phyloP scores from a whole-genome alignment of 30 jellyfish, hydroid and myxozoan species.

The Phacellophora camtschatica region DNA sequence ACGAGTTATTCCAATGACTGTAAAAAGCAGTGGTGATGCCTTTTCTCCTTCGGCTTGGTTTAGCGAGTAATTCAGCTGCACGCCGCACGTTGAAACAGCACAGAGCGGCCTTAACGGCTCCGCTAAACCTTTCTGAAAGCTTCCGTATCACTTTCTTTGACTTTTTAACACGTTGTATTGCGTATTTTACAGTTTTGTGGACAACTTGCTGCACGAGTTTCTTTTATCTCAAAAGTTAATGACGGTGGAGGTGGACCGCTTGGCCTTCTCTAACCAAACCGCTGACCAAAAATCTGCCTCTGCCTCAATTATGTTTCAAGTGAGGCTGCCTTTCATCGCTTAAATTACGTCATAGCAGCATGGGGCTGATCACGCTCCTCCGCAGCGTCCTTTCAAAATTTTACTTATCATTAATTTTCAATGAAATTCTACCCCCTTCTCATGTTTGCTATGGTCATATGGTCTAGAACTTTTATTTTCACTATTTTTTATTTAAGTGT shows the following conservation, averaged over 20 bases:
- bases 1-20: neutral
- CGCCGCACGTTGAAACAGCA: neutral
- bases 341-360: neutral
- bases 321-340: neutral
- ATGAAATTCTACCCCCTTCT: no score
- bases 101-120: neutral
- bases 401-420: no score
- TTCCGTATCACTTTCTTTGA: neutral
- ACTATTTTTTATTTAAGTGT: no score
- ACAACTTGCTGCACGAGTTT: neutral
- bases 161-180: neutral
- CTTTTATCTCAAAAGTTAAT: neutral
- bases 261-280: constrained; percentile 43
- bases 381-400: no score
- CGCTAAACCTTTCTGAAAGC: neutral
- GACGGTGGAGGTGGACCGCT: constrained; percentile 58
- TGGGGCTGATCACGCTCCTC: neutral
- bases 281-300: constrained; percentile 35
- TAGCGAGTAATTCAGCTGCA: neutral
- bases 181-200: neutral
- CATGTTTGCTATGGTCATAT: no score
- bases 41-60: neutral
- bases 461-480: no score
- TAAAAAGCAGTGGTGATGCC: neutral
- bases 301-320: neutral